These are phyloP conservation scores for Lepisosteus osseus DNA, from an alignment of 2,113 vertebrate species.

Conservation along the genomic window DNA sequence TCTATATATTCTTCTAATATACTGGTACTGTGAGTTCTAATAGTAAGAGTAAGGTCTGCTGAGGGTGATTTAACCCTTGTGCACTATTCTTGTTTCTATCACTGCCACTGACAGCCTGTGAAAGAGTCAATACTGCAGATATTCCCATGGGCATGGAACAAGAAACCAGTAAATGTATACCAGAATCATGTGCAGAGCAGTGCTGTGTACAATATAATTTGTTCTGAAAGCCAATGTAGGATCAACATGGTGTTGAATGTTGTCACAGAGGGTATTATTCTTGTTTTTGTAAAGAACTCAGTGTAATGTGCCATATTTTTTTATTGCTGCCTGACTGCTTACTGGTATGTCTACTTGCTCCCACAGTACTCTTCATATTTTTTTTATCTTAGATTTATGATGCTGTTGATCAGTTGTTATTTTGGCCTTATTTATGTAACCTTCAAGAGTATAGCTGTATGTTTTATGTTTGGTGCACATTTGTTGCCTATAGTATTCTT, in stretches of 20 bases:
- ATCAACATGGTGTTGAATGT: background rate
- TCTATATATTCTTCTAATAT: too few relatives aligned
- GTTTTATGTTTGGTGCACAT: too few relatives aligned
- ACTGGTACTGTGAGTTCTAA: background rate
- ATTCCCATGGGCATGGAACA: background rate
- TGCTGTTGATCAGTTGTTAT: too few relatives aligned
- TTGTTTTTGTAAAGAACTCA: conserved; percentile 38
- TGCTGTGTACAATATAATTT: background rate
- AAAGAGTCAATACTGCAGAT: background rate
- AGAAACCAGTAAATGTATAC: background rate
- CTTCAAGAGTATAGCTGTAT: too few relatives aligned
- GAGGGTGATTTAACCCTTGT: conserved; percentile 13
- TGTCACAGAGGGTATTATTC: conserved; percentile 10
- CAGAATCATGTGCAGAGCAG: background rate
- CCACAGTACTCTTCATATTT: too few relatives aligned
- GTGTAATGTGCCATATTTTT: conserved; percentile 36
- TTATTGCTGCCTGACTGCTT: too few relatives aligned
- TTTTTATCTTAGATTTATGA: too few relatives aligned
- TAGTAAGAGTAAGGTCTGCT: background rate
- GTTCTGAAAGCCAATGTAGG: background rate
- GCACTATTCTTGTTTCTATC: conserved; percentile 3
- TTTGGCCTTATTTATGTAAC: too few relatives aligned
- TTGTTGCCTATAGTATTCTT: conserved; percentile 27
- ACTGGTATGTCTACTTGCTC: too few relatives aligned
- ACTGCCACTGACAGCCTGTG: background rate